Base-by-base conservation (phyloP, 2,888 invertebrate species). In the Liopterus haemorrhoidalis region DNA sequence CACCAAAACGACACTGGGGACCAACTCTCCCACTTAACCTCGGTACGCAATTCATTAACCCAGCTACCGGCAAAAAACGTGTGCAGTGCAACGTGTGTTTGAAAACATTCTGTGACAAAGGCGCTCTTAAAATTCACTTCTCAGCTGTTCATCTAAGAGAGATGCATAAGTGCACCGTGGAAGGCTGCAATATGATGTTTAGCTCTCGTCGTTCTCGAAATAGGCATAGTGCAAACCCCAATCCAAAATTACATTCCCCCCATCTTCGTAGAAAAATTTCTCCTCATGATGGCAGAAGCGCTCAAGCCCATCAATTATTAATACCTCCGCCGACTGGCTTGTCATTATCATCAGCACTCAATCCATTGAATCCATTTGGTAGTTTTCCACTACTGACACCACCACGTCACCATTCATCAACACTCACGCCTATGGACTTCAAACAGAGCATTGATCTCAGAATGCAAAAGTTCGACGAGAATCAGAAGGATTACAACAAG, bases 51-150 rank as follows among this genome's bases (percentile, higher is more conserved):
- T 88, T 91, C 54, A 90, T 92, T 20, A 93, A 92, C 63, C 92
- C 92, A 1, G 82, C 89, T 0, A 92, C 92, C 1, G 92, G 92
- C 0, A 97, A 97, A 70, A 95, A 95, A 64, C 79, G 97, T 52
- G 96, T 97, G 2, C 92, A 96, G 66, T 99, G 99, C 69, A 93
- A 95, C 60, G 94, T 95, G 28, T 99, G 99, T 66, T 73, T 95
- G 49, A 99, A 99, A 72, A 97, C 97, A 11, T 99, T 99, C 72
- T 99, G 99, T 75, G 99, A 99, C 74, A 99, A 99, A 72, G 99
- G 97, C 49, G 99, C 99, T 1, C 75, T 99, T 16, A 99, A 99
- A 71, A 99, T 99, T 5, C 99, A 99, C 67, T 97, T 96, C 65
- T 95, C 95, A 38, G 99, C 99, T 0, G 99, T 99, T 6, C 99